phyloP scores from a whole-genome alignment of 2,113 vertebrate species.

The Callocephalon fimbriatum region DNA sequence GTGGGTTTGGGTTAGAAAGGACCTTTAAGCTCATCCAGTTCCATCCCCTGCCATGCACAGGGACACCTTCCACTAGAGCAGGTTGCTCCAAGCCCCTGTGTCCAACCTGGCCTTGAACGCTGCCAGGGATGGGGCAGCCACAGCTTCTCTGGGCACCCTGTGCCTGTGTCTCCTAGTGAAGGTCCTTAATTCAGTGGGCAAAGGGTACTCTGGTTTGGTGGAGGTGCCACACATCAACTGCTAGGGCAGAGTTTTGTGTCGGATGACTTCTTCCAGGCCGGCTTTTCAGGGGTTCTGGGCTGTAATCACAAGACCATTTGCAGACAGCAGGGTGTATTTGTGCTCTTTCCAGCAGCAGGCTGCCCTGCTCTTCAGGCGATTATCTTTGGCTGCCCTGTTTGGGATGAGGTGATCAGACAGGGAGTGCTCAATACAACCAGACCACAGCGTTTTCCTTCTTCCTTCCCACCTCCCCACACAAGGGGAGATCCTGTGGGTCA shows the following conservation, averaged over 20 bases:
- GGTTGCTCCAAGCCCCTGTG: neutral
- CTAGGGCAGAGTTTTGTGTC: neutral
- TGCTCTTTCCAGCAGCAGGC: neutral
- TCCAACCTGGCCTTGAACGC: neutral
- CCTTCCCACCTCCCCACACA: neutral
- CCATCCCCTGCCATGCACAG: neutral
- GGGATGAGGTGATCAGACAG: neutral
- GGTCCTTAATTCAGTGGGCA: neutral
- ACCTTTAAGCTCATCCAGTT: neutral
- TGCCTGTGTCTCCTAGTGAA: neutral
- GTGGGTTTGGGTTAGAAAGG: neutral
- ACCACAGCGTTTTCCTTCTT: neutral
- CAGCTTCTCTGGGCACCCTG: neutral
- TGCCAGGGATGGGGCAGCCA: neutral
- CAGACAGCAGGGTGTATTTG: neutral
- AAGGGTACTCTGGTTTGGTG: neutral
- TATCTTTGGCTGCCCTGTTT: slow-evolving; percentile 28
- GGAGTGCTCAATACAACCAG: neutral
- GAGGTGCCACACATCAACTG: neutral
- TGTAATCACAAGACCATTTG: neutral
- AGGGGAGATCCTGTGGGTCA: neutral
- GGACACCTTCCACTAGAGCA: neutral
- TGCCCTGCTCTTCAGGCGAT: neutral
- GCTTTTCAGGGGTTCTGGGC: neutral
- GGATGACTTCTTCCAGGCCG: neutral